These are phyloP conservation scores for Diceros bicornis DNA, from an alignment of 2,797 vertebrate genomes.

Conservation along the genomic window DNA sequence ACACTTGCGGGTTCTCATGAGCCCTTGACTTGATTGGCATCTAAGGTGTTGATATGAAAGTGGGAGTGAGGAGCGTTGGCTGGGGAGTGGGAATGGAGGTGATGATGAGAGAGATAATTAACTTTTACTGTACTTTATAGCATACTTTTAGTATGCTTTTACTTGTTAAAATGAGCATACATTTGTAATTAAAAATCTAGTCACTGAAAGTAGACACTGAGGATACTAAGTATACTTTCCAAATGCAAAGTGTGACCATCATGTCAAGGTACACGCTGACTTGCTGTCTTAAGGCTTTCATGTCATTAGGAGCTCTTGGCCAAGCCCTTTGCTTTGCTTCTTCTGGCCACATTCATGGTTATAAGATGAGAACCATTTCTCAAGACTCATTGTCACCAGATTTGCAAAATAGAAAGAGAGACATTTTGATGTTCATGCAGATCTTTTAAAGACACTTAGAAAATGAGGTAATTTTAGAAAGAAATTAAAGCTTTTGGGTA, in stretches of 20 bases:
- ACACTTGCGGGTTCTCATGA: neutral
- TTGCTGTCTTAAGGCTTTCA: neutral
- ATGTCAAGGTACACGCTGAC: neutral
- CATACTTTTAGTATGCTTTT: neutral
- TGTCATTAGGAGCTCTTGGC: neutral
- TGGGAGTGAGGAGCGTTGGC: neutral
- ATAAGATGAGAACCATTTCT: neutral
- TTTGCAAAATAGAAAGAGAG: neutral
- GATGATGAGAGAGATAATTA: neutral
- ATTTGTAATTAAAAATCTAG: neutral
- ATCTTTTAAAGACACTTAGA: neutral
- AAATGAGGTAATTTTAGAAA: conserved; percentile 42
- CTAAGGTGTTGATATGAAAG: neutral
- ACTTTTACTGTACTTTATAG: neutral
- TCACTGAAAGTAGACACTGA: neutral
- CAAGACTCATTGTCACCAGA: neutral
- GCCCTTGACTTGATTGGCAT: neutral
- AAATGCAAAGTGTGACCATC: neutral
- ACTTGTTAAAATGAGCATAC: neutral
- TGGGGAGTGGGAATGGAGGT: neutral
- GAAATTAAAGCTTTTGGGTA: neutral
- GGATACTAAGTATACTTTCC: neutral
- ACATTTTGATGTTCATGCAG: neutral
- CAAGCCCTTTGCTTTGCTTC: neutral
- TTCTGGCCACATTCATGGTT: neutral